Conservation (phyloP, 2,113 vertebrate species). For the Acanthisitta chloris region DNA sequence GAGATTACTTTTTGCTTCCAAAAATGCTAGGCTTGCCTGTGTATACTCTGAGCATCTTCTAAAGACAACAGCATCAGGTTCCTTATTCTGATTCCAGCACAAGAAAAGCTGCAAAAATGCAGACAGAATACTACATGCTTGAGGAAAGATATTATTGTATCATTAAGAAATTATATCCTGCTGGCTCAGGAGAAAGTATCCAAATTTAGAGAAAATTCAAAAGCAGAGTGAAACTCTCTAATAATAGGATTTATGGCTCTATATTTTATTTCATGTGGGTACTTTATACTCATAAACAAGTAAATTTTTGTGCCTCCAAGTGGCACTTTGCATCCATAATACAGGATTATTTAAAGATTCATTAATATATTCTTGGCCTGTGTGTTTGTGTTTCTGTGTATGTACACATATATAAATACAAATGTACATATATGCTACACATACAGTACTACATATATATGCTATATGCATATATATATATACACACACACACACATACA, state of each 20-base stretch:
- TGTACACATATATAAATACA: background rate
- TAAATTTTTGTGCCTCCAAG: background rate
- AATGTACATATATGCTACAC: too few relatives aligned
- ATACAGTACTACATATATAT: background rate
- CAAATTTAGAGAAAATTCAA: background rate
- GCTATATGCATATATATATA: too few relatives aligned
- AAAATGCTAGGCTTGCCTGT: background rate
- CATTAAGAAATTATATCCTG: background rate
- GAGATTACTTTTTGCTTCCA: background rate
- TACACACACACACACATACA: rapidly evolving
- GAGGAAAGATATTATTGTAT: background rate
- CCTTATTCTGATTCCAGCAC: background rate
- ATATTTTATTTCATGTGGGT: background rate
- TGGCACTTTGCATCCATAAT: background rate
- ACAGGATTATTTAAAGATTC: background rate
- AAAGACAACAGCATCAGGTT: background rate
- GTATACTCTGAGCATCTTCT: background rate
- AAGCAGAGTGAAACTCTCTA: background rate
- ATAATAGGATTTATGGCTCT: background rate
- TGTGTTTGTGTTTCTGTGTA: background rate
- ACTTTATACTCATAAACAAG: background rate
- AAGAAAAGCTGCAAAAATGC: background rate
- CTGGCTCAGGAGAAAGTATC: background rate
- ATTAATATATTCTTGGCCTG: background rate
- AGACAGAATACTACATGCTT: background rate